These are phyloP conservation scores for Uromys caudimaculatus DNA, from an alignment of 2,797 vertebrate genomes.

Conservation along the genomic window DNA sequence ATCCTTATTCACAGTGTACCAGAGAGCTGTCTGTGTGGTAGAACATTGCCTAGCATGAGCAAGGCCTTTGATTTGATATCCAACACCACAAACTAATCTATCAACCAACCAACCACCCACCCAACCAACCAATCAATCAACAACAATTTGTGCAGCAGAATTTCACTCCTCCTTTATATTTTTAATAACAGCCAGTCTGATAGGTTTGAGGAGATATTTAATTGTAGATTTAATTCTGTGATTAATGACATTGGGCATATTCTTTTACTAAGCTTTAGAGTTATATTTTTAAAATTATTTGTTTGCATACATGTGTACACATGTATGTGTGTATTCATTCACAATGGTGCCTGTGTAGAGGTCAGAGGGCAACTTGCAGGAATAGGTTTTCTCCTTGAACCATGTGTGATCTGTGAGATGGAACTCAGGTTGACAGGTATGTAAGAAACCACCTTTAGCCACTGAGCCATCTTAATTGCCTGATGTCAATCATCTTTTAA, in stretches of 20 bases:
- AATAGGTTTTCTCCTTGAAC: neutral
- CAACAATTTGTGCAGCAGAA: neutral
- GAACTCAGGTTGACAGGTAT: neutral
- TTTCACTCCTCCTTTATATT: neutral
- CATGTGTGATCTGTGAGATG: neutral
- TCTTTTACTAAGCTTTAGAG: neutral
- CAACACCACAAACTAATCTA: neutral
- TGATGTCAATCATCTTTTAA: neutral
- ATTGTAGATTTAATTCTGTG: neutral
- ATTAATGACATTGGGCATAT: neutral
- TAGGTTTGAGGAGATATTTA: neutral
- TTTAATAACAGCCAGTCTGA: neutral
- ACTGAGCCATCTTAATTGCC: neutral
- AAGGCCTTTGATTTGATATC: neutral
- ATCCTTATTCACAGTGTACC: neutral
- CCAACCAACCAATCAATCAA: neutral
- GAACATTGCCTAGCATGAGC: neutral
- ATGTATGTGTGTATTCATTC: neutral
- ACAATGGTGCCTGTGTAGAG: neutral
- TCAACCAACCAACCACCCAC: neutral
- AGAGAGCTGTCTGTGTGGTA: neutral
- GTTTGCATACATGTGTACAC: neutral
- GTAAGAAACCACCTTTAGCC: neutral
- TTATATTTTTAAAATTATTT: neutral
- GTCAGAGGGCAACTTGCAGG: neutral